A percentile compares a stretch with the other conserved stretches of the same genome.
Evolutionary conservation across 2,113 vertebrate species (phyloP).

Genomic region (Microcebus murinus): DNA sequence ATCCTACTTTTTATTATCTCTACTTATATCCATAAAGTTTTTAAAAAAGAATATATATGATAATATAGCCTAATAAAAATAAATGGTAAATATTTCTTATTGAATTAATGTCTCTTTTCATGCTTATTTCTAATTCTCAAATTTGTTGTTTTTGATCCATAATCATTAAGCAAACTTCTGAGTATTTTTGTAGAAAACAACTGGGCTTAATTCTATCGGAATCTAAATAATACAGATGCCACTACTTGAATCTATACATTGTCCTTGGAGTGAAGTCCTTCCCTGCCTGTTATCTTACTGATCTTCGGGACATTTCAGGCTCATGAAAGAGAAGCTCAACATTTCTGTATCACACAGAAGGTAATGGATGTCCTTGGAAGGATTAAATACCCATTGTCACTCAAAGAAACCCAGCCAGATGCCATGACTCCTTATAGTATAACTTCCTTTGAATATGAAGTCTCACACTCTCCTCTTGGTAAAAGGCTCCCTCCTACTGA

Average conservation of each 20-base stretch:
- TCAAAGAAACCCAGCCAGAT: not conserved
- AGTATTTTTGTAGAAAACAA: not conserved
- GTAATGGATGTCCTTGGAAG: not conserved
- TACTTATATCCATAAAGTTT: not conserved
- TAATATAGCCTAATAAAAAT: constrained; percentile 25
- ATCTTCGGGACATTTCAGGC: not conserved
- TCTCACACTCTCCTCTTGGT: not conserved
- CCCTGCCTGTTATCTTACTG: not conserved
- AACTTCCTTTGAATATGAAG: not conserved
- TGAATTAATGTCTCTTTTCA: constrained; percentile 33
- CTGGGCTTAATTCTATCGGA: not conserved
- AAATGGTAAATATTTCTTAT: not conserved
- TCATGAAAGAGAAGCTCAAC: not conserved
- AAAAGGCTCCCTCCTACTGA: not conserved
- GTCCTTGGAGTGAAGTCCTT: not conserved
- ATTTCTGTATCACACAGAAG: not conserved
- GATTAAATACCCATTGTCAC: not conserved
- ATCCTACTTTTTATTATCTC: constrained; percentile 51
- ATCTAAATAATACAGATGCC: not conserved
- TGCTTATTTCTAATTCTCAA: not conserved
- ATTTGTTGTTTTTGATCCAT: constrained; percentile 15
- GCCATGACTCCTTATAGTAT: not conserved
- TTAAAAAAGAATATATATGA: constrained; percentile 19
- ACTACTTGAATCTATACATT: not conserved
- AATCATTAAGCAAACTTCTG: not conserved